Conservation (phyloP, 2,888 invertebrate species). For the Sminthurinus aureus region DNA sequence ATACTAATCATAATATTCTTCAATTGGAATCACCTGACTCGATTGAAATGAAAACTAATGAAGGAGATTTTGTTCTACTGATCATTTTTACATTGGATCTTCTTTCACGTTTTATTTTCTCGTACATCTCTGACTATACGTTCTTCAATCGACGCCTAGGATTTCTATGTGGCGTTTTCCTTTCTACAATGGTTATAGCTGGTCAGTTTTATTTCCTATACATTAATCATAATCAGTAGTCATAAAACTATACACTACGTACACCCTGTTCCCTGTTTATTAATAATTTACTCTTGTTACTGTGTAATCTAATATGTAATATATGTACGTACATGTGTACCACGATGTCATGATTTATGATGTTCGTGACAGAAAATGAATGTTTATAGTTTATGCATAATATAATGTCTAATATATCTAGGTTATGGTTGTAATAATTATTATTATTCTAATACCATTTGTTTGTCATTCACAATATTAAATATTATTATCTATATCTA, state of each 20-base stretch:
- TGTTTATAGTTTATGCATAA: no score
- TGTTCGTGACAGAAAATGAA: no score
- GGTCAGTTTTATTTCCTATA: constrained; percentile 38
- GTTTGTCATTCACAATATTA: not conserved
- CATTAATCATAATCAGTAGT: no score
- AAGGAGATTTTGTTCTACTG: constrained; percentile 41
- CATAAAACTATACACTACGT: no score
- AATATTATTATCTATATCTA: not conserved
- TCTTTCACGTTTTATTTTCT: constrained; percentile 49
- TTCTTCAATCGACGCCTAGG: constrained; percentile 44
- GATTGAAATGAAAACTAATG: not conserved
- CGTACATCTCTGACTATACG: constrained; percentile 52
- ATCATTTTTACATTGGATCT: constrained; percentile 50
- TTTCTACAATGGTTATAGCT: constrained; percentile 43
- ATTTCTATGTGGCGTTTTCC: constrained; percentile 33
- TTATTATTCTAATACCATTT: not conserved
- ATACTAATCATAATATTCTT: not conserved
- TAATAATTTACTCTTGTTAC: no score
- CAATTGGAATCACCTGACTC: not conserved
- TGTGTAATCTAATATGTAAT: no score
- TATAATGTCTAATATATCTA: not conserved
- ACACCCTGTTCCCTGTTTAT: no score
- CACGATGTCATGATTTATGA: no score
- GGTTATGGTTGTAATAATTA: not conserved
- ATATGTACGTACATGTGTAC: no score